Evolutionary conservation across 2,113 vertebrate species (phyloP), one percentile per base, ranked within the genome.

Genomic region (Protobothrops flavoviridis): DNA sequence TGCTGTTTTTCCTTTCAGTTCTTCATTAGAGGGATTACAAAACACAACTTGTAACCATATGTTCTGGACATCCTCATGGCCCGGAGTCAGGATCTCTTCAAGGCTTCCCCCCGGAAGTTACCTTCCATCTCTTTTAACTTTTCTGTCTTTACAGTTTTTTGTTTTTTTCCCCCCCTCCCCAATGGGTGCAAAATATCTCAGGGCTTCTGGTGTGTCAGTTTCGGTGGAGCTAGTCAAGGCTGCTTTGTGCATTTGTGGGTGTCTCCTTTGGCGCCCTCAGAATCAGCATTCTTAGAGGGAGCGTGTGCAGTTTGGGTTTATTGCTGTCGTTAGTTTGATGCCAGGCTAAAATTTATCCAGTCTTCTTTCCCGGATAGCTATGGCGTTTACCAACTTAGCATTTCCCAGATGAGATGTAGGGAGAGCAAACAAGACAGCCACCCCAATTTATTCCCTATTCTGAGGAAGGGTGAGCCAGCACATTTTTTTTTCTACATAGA

Each of bases 21-120:
- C 88, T 90, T 91, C 94, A 93, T 95, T 94, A 43, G 3, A 91
- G 91, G 90, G 90, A 88, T 91, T 87, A 55, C 10, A 23, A 45
- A 57, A 57, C 24, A 24, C 33, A 33, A 45, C 88, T 53, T 59
- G 20, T 13, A 87, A 17, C 74, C 21, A 90, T n/a, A 21, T 48
- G 45, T n/a, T 59, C 17, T n/a, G 5, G 48, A 1, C 45, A 29
- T 59, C 57, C 89, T 61, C 39, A 4, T 1, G 3, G 61, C 13
- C 57, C 29, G 59, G n/a, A 88, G 8, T 53, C 9, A n/a, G 3
- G 50, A 26, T 87, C 13, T 4, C 13, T 33, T 88, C 87, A 33
- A 55, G 52, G 53, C 21, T 88, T 33, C n/a, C 53, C n/a, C 52
- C 52, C 23, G 29, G 52, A 23, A 55, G n/a, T 21, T 55, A 50